A percentile compares a stretch with the other conserved stretches of the same genome.
phyloP scores from a whole-genome alignment of 2,113 vertebrate species.

The Grallaria varia region DNA sequence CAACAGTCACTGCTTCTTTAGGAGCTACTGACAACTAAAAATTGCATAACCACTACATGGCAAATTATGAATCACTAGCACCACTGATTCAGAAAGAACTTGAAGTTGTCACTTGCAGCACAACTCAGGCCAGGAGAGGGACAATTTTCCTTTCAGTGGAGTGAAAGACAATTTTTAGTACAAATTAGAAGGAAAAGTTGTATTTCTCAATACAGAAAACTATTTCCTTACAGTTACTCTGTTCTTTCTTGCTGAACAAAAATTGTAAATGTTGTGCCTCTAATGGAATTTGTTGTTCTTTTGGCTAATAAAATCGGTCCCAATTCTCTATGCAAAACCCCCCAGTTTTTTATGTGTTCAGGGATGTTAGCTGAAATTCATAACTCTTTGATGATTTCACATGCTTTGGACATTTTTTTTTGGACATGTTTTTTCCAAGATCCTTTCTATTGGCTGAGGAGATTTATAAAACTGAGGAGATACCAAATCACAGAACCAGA shows the following conservation, averaged over 20 bases:
- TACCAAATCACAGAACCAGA: not conserved
- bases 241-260: rapidly evolving
- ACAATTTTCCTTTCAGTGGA: not conserved
- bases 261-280: not conserved
- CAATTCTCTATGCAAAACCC: not conserved
- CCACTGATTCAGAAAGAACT: not conserved
- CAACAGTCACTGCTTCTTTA: not conserved
- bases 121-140: not conserved
- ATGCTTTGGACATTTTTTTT: not conserved
- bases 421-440: not conserved
- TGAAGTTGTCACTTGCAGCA: not conserved
- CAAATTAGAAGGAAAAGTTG: not conserved
- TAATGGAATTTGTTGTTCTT: not conserved
- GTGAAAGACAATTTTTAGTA: not conserved
- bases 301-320: not conserved
- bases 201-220: not conserved
- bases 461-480: not conserved
- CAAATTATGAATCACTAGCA: not conserved
- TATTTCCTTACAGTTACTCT: not conserved
- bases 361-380: not conserved
- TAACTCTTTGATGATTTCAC: not conserved
- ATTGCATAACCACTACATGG: not conserved
- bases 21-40: not conserved
- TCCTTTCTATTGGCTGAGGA: not conserved
- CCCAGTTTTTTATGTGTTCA: not conserved